Evolutionary conservation across 1,140 invertebrate genomes (phyloP).

Genomic region (Cataglyphis hispanica): DNA sequence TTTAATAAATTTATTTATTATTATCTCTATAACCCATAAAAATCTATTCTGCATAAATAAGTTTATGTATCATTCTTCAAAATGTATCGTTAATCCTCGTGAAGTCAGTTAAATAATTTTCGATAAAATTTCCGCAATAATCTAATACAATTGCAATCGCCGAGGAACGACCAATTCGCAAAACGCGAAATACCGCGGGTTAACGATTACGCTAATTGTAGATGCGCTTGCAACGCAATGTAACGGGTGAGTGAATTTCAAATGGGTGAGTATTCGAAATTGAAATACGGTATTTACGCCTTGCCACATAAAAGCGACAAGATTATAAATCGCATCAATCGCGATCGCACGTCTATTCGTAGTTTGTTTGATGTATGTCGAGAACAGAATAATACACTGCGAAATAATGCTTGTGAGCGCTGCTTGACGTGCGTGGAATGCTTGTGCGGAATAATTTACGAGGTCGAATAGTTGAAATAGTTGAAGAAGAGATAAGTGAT

Average conservation of each 20-base stretch:
- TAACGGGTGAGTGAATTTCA: neutral
- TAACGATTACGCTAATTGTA: slow-evolving; percentile 67
- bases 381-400: neutral
- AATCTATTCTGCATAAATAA: neutral
- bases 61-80: neutral
- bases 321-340: slow-evolving; percentile 40
- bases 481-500: neutral
- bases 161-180: slow-evolving; percentile 29
- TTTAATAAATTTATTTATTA: neutral
- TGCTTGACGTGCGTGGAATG: slow-evolving; percentile 17
- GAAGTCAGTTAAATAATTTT: neutral
- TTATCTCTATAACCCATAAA: neutral
- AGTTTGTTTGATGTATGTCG: slow-evolving; percentile 28
- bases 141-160: slow-evolving; percentile 35
- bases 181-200: slow-evolving; percentile 59
- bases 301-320: neutral
- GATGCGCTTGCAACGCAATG: neutral
- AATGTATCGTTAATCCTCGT: slow-evolving; percentile 33
- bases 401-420: slow-evolving; percentile 1
- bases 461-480: slow-evolving; percentile 41
- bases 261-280: neutral
- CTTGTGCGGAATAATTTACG: slow-evolving; percentile 32
- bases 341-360: neutral
- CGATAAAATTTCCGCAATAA: slow-evolving; percentile 21
- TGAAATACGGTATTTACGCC: slow-evolving; percentile 14